Percentiles rank a stretch among this genome's conserved stretches.
phyloP scores from a whole-genome alignment of 2,113 vertebrate species.

The Brachypteracias leptosomus region DNA sequence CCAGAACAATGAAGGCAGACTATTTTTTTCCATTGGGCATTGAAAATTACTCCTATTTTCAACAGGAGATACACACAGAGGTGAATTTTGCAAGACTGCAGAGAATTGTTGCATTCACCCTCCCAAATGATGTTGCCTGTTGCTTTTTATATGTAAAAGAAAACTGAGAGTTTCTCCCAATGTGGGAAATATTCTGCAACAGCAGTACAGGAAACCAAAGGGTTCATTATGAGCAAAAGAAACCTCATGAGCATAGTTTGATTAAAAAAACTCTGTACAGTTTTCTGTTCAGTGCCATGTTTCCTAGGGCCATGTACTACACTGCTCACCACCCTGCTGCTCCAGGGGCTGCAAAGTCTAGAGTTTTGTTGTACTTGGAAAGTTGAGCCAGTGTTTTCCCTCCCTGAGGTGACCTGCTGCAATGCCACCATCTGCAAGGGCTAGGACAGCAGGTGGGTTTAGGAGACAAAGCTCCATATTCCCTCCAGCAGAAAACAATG shows the following conservation, averaged over 20 bases:
- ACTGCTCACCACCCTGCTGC: background rate
- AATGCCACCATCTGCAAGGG: background rate
- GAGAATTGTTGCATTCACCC: background rate
- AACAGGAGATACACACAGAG: background rate
- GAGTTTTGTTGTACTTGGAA: background rate
- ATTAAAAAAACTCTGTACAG: background rate
- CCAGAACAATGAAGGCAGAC: background rate
- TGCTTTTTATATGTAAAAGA: background rate
- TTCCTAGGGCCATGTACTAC: background rate
- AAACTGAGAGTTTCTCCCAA: background rate
- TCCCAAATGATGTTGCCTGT: background rate
- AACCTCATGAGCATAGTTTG: background rate
- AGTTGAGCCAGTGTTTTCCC: accelerated
- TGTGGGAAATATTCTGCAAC: background rate
- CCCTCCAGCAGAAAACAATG: background rate
- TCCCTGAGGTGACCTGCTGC: accelerated
- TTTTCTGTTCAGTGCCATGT: background rate
- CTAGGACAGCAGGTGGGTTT: background rate
- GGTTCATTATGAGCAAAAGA: background rate
- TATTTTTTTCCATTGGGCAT: background rate
- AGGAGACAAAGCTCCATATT: background rate
- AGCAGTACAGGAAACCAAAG: background rate
- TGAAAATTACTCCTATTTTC: background rate
- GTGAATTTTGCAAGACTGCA: background rate
- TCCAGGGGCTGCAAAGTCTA: background rate